Evolutionary conservation across 2,113 vertebrate species (phyloP), one percentile per base, ranked within the genome.

Genomic region (Petroica traversi): DNA sequence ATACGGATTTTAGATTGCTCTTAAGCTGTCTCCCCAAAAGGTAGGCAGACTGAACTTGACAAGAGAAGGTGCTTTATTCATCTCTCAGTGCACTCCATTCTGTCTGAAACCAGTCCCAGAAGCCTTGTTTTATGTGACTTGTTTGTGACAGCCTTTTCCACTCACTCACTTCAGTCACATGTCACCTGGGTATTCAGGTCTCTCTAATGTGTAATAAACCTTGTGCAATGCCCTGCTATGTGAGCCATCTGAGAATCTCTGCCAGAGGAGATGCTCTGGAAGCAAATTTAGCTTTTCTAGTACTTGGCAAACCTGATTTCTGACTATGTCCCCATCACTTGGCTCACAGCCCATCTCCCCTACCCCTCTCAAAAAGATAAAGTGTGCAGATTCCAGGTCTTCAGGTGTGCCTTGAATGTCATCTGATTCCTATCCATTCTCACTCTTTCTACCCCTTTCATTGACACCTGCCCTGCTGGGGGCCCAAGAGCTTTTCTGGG

Each of bases 201-300:
- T 38, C 63, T 71, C 43, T 38, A 19, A 54, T 3, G 3, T 29
- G 46, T 75, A 40, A 59, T 48, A 64, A 55, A 43, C 19, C 33
- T 51, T 2, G 8, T 34, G n/a, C 40, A 55, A 19, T 0, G 0
- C 48, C 55, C 77, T 45, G 26, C 69, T 36, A 0, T 0, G 1
- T 26, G 48, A 88, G 66, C 68, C 74, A 59, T 19, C 20, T 7
- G 24, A 38, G 78, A 51, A 55, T 28, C 73, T 46, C 20, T 43
- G 74, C 52, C 40, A 49, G 23, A 58, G n/a, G 26, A 75, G 36
- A 78, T 74, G 52, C 61, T 95, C 45, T 68, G 69, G n/a, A 67
- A 78, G 22, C 8, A 29, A 17, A 19, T 45, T 73, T 16, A 71
- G 19, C 55, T 82, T 82, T 89, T 48, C 48, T 29, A 58, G 28